Conservation (phyloP, 2,888 invertebrate genomes). For the Tuberolachnus salignus region DNA sequence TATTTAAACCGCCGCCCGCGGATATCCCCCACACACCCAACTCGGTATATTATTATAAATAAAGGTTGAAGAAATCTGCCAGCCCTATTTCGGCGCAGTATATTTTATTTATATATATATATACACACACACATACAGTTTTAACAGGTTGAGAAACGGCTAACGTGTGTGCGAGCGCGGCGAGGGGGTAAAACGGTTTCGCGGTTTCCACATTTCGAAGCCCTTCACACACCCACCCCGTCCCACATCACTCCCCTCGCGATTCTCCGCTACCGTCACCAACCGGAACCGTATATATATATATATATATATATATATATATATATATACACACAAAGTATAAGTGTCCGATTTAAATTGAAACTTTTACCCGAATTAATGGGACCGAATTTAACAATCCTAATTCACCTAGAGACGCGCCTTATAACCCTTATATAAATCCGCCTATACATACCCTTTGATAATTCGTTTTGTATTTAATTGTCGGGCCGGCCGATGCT, state of each 20-base stretch:
- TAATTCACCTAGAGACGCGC: conserved; percentile 51
- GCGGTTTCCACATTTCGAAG: conserved; percentile 40
- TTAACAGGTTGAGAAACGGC: conserved; percentile 26
- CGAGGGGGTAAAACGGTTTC: conserved; percentile 41
- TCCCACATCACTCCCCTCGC: background rate
- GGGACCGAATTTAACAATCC: conserved; percentile 55
- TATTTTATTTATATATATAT: background rate
- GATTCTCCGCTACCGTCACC: conserved; percentile 17
- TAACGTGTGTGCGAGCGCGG: background rate
- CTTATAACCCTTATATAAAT: conserved; percentile 56
- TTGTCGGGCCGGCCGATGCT: conserved; percentile 33
- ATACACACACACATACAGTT: conserved; percentile 29
- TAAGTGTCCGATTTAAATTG: conserved; percentile 56
- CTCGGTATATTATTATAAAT: too few species aligned
- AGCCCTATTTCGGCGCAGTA: background rate
- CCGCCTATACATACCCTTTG: conserved; percentile 36
- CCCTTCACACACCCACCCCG: background rate
- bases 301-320: background rate
- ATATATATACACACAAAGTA: conserved; percentile 17
- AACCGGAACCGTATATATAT: conserved; percentile 22
- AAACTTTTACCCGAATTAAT: conserved; percentile 56
- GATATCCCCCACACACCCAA: background rate
- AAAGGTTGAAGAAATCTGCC: conserved; percentile 51
- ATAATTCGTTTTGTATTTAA: conserved; percentile 56
- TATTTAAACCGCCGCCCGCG: conserved; percentile 16